These are phyloP conservation scores for Galagoides demidoff DNA, from an alignment of 2,797 vertebrate genomes.

Conservation along the genomic window DNA sequence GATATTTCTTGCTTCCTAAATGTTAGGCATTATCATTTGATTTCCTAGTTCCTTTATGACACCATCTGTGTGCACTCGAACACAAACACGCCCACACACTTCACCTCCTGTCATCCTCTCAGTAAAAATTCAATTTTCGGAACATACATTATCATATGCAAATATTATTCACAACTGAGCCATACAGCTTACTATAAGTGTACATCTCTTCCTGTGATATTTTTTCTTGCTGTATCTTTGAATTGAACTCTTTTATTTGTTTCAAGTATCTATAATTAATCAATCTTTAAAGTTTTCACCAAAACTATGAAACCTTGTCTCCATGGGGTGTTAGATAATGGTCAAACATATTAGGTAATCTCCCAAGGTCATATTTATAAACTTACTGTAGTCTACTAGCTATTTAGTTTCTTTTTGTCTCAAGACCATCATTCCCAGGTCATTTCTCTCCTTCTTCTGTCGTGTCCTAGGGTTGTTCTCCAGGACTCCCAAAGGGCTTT, in stretches of 20 bases:
- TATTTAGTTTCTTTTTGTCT: background rate
- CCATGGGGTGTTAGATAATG: background rate
- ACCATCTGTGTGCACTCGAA: conserved; percentile 29
- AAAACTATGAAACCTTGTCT: background rate
- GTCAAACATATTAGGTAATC: background rate
- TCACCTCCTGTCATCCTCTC: conserved; percentile 27
- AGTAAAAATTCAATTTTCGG: conserved; percentile 61
- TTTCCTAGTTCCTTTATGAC: conserved; percentile 27
- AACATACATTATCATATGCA: conserved; percentile 47
- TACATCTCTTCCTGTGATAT: background rate
- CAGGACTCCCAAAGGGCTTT: background rate
- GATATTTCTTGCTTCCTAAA: conserved; percentile 32
- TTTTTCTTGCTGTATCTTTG: conserved; percentile 3
- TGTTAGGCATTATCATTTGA: conserved; percentile 19
- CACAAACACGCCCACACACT: background rate
- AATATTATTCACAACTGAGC: conserved; percentile 49
- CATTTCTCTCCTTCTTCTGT: background rate
- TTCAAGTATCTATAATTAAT: conserved; percentile 13
- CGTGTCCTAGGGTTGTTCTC: background rate
- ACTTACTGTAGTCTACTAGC: background rate
- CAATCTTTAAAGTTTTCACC: background rate
- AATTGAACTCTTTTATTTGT: conserved; percentile 33
- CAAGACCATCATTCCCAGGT: background rate
- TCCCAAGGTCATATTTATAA: background rate
- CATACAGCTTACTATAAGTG: background rate